Evolutionary conservation across 2,797 vertebrate genomes (phyloP), one percentile per base, ranked within the genome.

Genomic region (Falco biarmicus): DNA sequence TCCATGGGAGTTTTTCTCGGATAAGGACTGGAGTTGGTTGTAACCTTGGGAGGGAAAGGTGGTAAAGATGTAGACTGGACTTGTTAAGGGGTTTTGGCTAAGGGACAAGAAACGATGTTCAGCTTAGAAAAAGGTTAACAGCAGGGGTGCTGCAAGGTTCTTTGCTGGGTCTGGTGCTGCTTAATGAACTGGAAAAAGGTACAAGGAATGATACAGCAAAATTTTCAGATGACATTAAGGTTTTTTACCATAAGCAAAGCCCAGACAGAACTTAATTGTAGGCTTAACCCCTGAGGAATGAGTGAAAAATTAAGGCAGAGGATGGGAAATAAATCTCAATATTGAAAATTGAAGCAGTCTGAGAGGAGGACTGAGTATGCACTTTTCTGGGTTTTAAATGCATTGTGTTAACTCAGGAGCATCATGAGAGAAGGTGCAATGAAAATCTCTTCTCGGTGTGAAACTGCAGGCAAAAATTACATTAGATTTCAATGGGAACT

Each of bases 141-240:
- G 81, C 61, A 59, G 82, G 64, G 71, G 78, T 89, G 90, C 95
- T 83, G 65, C 78, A 69, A 88, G 90, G 80, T 89, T 89, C 77
- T 74, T 65, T 78, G 74, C 57, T 12, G 76, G 78, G 61, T 83
- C 93, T 95, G 37, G 65, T 94, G 88, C 81, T 87, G 93, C 78
- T 83, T 83, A 87, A 84, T 94, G 95, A 94, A 87, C 78, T 94
- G 64, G 63, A 48, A 81, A 91, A 82, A 74, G 48, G 56, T 79
- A 68, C 0, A 10, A 96, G 80, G 75, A 87, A 85, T 96, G 96
- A 97, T 93, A 93, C 96, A 96, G 96, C 96, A 97, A 82, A 95
- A 94, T 77, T 93, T 90, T 85, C 79, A 87, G 59, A 69, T 84
- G 66, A 61, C 73, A 73, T 39, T 34, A 91, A 87, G n/a, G 28